These are phyloP conservation scores for Orchesella flavescens DNA, from an alignment of 2,888 invertebrate species.

Conservation along the genomic window DNA sequence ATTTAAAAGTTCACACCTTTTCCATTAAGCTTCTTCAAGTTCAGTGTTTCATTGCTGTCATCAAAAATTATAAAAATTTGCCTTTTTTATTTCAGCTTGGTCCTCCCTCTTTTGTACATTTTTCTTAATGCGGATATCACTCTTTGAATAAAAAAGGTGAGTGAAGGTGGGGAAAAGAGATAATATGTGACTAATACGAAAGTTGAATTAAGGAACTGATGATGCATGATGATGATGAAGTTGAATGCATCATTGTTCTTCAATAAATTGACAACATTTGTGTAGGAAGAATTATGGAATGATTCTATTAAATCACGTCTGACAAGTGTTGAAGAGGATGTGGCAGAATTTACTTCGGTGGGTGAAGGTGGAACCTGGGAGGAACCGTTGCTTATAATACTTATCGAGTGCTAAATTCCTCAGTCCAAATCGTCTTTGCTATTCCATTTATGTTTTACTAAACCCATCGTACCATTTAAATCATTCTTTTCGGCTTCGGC, in stretches of 20 bases:
- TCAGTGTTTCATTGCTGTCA: neutral
- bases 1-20: conserved; percentile 25
- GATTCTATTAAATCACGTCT: neutral
- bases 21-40: conserved; percentile 14
- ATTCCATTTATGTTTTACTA: neutral
- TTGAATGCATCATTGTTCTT: neutral
- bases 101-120: neutral
- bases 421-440: conserved; percentile 9
- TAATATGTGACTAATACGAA: neutral
- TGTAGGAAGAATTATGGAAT: neutral
- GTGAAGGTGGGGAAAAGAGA: neutral
- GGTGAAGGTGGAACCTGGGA: neutral
- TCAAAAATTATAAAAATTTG: neutral
- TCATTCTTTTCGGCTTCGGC: no score
- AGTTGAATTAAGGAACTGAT: no score
- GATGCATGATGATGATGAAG: no score
- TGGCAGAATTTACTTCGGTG: neutral
- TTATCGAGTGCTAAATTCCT: neutral
- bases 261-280: conserved; percentile 7
- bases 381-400: conserved; percentile 1
- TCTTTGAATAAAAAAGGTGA: neutral
- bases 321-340: neutral
- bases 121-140: neutral
- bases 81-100: neutral
- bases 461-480: no score